Conservation (phyloP, 2,888 invertebrate species). For the Pycnomerus fuliginosus region DNA sequence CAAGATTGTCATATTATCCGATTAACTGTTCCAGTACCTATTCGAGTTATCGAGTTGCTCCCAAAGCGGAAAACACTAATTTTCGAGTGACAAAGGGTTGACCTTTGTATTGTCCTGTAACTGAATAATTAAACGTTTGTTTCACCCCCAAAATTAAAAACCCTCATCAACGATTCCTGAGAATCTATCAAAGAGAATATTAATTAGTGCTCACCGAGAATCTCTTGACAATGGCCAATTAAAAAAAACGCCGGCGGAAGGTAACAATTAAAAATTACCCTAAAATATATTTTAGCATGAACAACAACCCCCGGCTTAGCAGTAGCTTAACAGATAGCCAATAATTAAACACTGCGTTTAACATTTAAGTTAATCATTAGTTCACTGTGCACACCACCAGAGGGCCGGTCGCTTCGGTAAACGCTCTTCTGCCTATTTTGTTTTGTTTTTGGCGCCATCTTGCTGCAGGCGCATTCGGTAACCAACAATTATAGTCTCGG, state of each 20-base stretch:
- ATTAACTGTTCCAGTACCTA: not conserved
- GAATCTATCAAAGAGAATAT: conserved; percentile 27
- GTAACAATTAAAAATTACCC: conserved; percentile 51
- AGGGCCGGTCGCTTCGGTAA: conserved; percentile 34
- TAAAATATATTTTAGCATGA: conserved; percentile 41
- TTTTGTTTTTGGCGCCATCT: conserved; percentile 52
- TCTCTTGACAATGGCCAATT: conserved; percentile 40
- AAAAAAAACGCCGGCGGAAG: conserved; percentile 37
- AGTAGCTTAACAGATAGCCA: conserved; percentile 46
- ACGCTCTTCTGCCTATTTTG: conserved; percentile 34
- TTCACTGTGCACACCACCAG: conserved; percentile 42
- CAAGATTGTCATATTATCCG: too few relatives aligned
- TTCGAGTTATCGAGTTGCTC: not conserved
- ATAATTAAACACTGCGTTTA: conserved; percentile 47
- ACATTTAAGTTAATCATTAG: conserved; percentile 48
- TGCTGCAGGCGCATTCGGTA: conserved; percentile 44
- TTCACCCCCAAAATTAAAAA: conserved; percentile 12
- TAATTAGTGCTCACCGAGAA: conserved; percentile 33
- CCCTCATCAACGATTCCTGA: conserved; percentile 11
- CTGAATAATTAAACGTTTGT: too few relatives aligned
- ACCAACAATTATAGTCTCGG: conserved; percentile 50
- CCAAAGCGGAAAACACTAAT: conserved; percentile 18
- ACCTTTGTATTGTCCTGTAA: too few relatives aligned
- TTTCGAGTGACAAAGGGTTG: too few relatives aligned
- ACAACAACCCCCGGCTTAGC: conserved; percentile 37